phyloP scores from a whole-genome alignment of 1,140 invertebrate species.

The Araneus ventricosus region DNA sequence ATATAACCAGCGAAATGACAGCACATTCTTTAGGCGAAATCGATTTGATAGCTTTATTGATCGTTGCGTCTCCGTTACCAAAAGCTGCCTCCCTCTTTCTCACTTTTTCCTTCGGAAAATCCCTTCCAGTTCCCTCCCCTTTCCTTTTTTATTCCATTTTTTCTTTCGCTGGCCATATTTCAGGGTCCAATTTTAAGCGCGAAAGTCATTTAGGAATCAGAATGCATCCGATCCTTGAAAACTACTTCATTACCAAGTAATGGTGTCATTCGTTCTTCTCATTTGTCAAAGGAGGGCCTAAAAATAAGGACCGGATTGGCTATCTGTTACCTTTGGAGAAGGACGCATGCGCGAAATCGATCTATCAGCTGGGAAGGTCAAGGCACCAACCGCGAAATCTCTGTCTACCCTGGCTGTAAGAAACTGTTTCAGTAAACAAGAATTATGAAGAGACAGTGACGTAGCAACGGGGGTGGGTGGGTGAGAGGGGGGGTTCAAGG shows the following conservation, averaged over 20 bases:
- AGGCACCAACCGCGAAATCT: neutral
- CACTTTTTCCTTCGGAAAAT: too few relatives aligned
- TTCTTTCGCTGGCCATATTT: neutral
- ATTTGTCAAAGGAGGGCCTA: neutral
- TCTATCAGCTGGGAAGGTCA: neutral
- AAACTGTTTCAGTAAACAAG: too few relatives aligned
- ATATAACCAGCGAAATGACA: neutral
- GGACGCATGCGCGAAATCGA: neutral
- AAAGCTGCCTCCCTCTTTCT: neutral
- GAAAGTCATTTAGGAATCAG: too few relatives aligned
- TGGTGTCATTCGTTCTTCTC: neutral
- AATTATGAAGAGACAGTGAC: too few relatives aligned
- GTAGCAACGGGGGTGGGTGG: too few relatives aligned
- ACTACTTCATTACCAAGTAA: neutral
- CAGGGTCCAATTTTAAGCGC: neutral
- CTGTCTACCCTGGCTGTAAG: neutral
- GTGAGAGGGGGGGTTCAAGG: too few relatives aligned
- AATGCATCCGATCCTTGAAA: neutral
- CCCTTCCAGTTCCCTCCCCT: neutral
- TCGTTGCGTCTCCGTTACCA: neutral
- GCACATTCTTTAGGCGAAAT: neutral
- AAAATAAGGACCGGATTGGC: neutral
- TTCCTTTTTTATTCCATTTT: neutral
- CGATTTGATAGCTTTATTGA: conserved; percentile 1
- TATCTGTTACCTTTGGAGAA: neutral